Base-by-base conservation (phyloP, 1,140 invertebrate genomes). In the Pseudobourletiella spinata region DNA sequence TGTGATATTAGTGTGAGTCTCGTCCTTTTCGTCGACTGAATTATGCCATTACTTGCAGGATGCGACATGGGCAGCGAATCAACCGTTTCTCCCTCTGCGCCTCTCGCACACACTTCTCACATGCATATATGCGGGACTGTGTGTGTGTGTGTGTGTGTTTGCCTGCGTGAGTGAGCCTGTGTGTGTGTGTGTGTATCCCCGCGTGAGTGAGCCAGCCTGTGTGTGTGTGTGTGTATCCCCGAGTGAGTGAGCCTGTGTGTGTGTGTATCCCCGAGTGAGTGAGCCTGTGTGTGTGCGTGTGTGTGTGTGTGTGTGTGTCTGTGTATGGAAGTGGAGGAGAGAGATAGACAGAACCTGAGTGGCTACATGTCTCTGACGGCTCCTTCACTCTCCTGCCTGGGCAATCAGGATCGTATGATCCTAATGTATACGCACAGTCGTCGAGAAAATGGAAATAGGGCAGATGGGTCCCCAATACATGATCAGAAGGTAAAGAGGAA, bases 401-500 rank as follows among this genome's bases (percentile, higher is more conserved):
- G 44, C 44, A 48, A 48, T 48, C 44, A 48, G 14, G 11, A n/a
- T 39, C n/a, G 14, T 48, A 14, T 48, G 44, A 48, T 48, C 6
- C 44, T 14, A 48, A 48, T 48, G 44, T 48, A 48, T 39, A 39
- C 8, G n/a, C 8, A 11, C 32, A 39, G 44, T 48, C 44, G 44
- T 48, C 11, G 46, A 30, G n/a, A 50, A 20, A 48, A 39, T 44
- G 50, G 32, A 55, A 61, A 57, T 62, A 35, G 48, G 54, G 22
- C 61, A 57, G 50, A 58, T 52, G 48, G 48, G 46, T 25, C 14
- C 24, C 32, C 46, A 63, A 58, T 52, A 44, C 28, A 32, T 52
- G 61, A 58, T 58, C 61, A 51, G 46, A 63, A 57, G 61, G 48
- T 58, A 61, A 67, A 67, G 61, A 64, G 66, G 62, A 67, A 67